These are phyloP conservation scores for Acanthaster planci DNA, from an alignment of 35 echinoderm and acorn worm species.

Conservation along the genomic window DNA sequence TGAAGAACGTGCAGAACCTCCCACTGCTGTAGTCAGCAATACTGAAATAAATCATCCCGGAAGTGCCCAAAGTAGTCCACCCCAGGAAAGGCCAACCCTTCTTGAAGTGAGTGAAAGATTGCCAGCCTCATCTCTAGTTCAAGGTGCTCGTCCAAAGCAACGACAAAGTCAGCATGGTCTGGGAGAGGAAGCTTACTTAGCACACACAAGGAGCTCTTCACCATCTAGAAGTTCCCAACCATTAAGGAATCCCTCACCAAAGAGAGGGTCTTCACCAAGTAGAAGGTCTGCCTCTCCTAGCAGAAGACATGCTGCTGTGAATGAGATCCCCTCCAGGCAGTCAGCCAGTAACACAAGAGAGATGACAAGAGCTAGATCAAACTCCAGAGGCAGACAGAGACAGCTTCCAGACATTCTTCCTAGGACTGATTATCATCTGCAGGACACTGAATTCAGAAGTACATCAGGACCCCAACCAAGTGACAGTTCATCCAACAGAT, in stretches of 20 bases:
- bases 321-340: not conserved
- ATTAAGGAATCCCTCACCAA: not conserved
- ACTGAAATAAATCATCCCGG: not conserved
- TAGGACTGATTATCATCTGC: not conserved
- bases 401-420: constrained; percentile 10
- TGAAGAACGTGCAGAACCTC: not conserved
- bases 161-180: not conserved
- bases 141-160: constrained; percentile 19
- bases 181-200: not conserved
- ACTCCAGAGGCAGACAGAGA: constrained; percentile 4
- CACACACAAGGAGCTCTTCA: not conserved
- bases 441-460: not conserved
- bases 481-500: not conserved
- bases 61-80: not conserved
- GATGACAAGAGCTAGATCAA: not conserved
- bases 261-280: not conserved
- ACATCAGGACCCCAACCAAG: not conserved
- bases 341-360: not conserved
- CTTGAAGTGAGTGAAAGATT: not conserved
- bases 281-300: constrained; percentile 1
- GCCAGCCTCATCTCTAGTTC: not conserved
- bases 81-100: not conserved
- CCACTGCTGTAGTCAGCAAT: not conserved
- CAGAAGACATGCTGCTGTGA: not conserved
- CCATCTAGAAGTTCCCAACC: not conserved